phyloP scores from a whole-genome alignment of 1,140 invertebrate genomes.

The Drosophila guanche region DNA sequence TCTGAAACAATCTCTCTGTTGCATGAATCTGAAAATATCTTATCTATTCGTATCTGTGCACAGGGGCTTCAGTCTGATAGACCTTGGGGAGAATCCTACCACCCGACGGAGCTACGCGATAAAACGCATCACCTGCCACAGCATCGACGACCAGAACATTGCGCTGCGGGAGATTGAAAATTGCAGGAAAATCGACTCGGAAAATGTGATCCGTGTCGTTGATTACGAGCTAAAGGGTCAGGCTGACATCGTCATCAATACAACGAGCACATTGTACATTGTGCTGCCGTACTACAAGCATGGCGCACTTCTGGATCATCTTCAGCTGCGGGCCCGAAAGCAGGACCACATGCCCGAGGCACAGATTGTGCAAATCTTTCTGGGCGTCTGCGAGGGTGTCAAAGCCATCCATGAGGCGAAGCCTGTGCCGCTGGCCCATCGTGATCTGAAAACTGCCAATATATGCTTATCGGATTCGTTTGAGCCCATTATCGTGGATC shows the following conservation, averaged over 20 bases:
- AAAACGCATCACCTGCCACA: slow-evolving; percentile 92
- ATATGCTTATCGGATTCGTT: slow-evolving; percentile 90
- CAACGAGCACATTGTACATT: slow-evolving; percentile 90
- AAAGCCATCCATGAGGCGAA: slow-evolving; percentile 90
- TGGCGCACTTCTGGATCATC: slow-evolving; percentile 90
- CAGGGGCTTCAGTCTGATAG: slow-evolving; percentile 93
- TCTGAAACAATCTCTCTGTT: slow-evolving; percentile 9
- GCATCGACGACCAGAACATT: slow-evolving; percentile 89
- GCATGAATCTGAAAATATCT: slow-evolving; percentile 20
- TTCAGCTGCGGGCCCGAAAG: slow-evolving; percentile 86
- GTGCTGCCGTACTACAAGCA: slow-evolving; percentile 92
- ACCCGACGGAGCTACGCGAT: slow-evolving; percentile 90
- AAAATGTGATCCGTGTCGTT: slow-evolving; percentile 90
- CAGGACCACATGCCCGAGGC: slow-evolving; percentile 87
- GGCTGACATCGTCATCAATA: slow-evolving; percentile 88
- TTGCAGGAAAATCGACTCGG: slow-evolving; percentile 88
- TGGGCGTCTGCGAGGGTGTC: slow-evolving; percentile 90
- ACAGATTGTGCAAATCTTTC: slow-evolving; percentile 89
- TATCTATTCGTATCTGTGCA: slow-evolving; percentile 27
- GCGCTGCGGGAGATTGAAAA: slow-evolving; percentile 91
- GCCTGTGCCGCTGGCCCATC: slow-evolving; percentile 90
- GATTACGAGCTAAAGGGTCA: slow-evolving; percentile 87
- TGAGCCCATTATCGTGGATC: slow-evolving; percentile 92
- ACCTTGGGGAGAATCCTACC: slow-evolving; percentile 90
- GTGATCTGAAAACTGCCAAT: slow-evolving; percentile 94